phyloP scores from a whole-genome alignment of 2,113 vertebrate species.

The Ciconia boyciana region DNA sequence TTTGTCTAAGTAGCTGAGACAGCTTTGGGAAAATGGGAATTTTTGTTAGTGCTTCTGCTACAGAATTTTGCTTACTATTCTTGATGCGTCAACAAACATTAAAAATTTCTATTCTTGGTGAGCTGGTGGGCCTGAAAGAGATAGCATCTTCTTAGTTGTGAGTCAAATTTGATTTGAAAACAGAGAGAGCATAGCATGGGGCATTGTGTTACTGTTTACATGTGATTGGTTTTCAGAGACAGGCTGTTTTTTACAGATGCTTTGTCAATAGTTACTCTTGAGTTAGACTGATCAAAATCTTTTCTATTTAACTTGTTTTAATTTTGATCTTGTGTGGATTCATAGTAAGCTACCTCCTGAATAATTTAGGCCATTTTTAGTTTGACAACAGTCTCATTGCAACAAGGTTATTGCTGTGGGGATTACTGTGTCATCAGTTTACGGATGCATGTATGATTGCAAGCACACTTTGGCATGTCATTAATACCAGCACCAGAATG shows the following conservation, averaged over 20 bases:
- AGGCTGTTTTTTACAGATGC: not conserved
- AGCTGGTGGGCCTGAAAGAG: not conserved
- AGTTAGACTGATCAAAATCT: not conserved
- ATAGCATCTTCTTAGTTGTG: not conserved
- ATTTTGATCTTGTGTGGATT: not conserved
- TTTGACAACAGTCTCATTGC: not conserved
- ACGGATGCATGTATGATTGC: not conserved
- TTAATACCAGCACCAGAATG: not conserved
- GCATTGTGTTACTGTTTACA: not conserved
- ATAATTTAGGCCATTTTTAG: not conserved
- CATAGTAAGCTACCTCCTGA: not conserved
- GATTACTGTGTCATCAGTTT: not conserved
- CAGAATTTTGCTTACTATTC: not conserved
- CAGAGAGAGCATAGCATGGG: not conserved
- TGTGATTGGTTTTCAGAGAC: not conserved
- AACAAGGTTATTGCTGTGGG: not conserved
- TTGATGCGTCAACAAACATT: not conserved
- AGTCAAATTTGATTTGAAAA: not conserved
- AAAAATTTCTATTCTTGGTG: fast-evolving
- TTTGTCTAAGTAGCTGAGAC: not conserved
- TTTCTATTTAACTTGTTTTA: not conserved
- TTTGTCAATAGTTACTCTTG: not conserved
- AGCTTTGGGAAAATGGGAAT: not conserved
- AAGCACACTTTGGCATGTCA: not conserved
- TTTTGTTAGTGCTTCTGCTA: not conserved